These are phyloP conservation scores for Leucophenga varia DNA, from an alignment of 1,140 invertebrate genomes.

Conservation along the genomic window DNA sequence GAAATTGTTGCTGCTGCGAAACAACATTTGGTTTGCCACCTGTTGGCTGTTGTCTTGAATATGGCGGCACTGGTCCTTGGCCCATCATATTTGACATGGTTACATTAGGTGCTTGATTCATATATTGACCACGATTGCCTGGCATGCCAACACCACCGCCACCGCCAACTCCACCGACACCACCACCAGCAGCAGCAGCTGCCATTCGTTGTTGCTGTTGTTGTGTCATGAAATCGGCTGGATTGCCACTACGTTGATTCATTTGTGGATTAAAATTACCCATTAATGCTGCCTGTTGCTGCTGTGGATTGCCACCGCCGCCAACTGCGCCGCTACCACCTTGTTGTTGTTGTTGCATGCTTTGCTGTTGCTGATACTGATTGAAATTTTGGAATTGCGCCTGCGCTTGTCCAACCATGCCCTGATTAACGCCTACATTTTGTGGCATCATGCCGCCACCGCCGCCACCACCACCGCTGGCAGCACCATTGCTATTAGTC, in stretches of 20 bases:
- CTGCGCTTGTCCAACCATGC: conserved; percentile 42
- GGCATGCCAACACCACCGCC: conserved; percentile 49
- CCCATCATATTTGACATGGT: conserved; percentile 61
- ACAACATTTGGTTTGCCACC: conserved; percentile 48
- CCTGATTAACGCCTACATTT: conserved; percentile 21
- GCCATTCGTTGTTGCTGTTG: conserved; percentile 59
- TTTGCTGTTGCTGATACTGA: conserved; percentile 34
- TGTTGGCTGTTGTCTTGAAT: conserved; percentile 45
- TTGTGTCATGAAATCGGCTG: conserved; percentile 58
- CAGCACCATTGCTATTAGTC: conserved; percentile 26
- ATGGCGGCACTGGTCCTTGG: conserved; percentile 57
- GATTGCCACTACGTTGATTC: conserved; percentile 53
- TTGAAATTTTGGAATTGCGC: conserved; percentile 54
- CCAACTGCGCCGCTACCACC: conserved; percentile 55
- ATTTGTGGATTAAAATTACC: conserved; percentile 53
- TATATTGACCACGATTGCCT: conserved; percentile 48
- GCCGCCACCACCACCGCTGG: conserved; percentile 30
- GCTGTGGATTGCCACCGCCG: conserved; percentile 35
- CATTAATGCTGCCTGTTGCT: conserved; percentile 56
- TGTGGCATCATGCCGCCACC: conserved; percentile 34
- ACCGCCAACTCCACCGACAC: conserved; percentile 41
- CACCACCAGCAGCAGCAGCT: conserved; percentile 28
- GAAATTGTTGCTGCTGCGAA: conserved; percentile 47
- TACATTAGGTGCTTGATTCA: conserved; percentile 54
- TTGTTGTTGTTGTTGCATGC: conserved; percentile 37